Base-by-base conservation (phyloP, 2,113 vertebrate species). In the Fulica atra region DNA sequence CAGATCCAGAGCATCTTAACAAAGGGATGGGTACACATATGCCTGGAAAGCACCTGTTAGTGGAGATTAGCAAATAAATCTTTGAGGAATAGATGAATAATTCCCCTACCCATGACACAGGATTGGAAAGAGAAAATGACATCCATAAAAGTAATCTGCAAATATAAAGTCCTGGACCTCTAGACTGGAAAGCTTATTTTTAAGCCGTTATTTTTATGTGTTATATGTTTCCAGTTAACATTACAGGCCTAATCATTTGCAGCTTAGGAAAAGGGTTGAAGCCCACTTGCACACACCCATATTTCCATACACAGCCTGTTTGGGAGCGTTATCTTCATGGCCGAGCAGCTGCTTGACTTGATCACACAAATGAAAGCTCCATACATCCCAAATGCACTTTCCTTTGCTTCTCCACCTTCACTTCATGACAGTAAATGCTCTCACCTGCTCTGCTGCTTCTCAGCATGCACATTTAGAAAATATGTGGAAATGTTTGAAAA, bases 11-110 rank as follows among this genome's bases (percentile, higher is more conserved):
- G 65, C 93, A 85, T 88, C 82, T 36, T 80, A 53, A 42, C 71
- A 81, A 82, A 86, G 88, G 26, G 68, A 33, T 69, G 83, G 59
- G 42, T 48, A 68, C 1, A 1, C 36, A 11, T 20, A 8, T 16
- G 91, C 60, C 93, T 92, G 93, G 89, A 86, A 91, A 94, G 51
- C 86, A 90, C 86, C 92, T 94, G 93, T 66, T 81, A 38, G 60
- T 1, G 18, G 71, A 96, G 71, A 92, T 88, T 40, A 94, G 31
- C 83, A 95, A 73, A 53, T 44, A 66, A 80, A 69, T 54, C 81
- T 87, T 54, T 73, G 91, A 63, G 68, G 54, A 78, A 33, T 21
- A 86, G 73, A 64, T 35, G 69, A 72, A 10, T 42, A 89, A 76
- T 57, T 57, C 46, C 51, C 51, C 61, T 76, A 56, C 51, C 35